Percentiles rank a stretch among this genome's conserved stretches.
Evolutionary conservation across 2,888 invertebrate genomes (phyloP).

Genomic region (Melanophora roralis): DNA sequence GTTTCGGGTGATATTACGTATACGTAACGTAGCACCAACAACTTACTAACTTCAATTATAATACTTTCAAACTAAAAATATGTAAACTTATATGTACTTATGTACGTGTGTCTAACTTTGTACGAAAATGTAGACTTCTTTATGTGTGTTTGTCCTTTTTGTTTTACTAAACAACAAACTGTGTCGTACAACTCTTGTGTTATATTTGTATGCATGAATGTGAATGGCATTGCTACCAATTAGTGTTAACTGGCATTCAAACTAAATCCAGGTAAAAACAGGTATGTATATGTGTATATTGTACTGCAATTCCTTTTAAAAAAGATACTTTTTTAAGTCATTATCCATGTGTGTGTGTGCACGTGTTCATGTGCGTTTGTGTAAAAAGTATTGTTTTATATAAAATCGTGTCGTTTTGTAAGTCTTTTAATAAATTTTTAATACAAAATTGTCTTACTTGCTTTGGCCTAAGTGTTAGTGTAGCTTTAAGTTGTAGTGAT

Average conservation of each 20-base stretch:
- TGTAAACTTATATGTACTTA: background rate
- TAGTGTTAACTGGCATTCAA: conserved; percentile 65
- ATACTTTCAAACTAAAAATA: conserved; percentile 8
- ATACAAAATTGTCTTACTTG: conserved; percentile 20
- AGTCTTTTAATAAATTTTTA: conserved; percentile 42
- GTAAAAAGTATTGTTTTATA: conserved; percentile 7
- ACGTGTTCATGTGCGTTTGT: too few species aligned
- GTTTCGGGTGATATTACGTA: conserved; percentile 31
- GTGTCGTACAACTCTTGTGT: background rate
- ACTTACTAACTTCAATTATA: conserved; percentile 48
- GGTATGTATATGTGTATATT: conserved; percentile 3
- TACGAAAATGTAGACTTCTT: background rate
- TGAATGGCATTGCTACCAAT: conserved; percentile 63
- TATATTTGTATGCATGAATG: conserved; percentile 1
- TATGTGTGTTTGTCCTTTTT: background rate
- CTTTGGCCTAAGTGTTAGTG: background rate
- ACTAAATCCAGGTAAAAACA: conserved; percentile 44
- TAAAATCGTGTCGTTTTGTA: conserved; percentile 31
- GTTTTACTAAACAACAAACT: conserved; percentile 17
- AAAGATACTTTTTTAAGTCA: conserved; percentile 28
- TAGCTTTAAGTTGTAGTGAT: conserved; percentile 17
- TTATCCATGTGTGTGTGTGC: conserved; percentile 1
- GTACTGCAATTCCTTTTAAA: conserved; percentile 12
- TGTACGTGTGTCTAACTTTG: conserved; percentile 8
- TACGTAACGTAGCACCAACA: conserved; percentile 43